phyloP scores from a whole-genome alignment of 2,888 invertebrate genomes.

The Amaurobius ferox region DNA sequence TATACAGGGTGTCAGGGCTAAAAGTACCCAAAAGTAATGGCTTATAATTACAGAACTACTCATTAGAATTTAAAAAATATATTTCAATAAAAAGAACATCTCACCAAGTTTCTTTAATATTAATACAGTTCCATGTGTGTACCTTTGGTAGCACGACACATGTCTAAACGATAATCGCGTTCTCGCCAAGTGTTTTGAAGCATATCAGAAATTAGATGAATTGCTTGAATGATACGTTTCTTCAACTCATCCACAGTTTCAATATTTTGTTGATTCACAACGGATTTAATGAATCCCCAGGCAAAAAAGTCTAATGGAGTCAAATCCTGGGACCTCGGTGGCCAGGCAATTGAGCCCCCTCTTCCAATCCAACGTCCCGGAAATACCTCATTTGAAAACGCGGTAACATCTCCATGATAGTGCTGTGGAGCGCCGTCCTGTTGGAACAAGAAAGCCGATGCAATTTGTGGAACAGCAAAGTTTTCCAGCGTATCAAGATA shows the following conservation, averaged over 20 bases:
- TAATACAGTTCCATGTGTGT: conserved; percentile 7
- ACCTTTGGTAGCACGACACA: conserved; percentile 11
- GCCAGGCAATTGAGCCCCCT: neutral
- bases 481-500: neutral
- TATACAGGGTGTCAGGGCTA: too few relatives aligned
- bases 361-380: neutral
- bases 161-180: conserved; percentile 16
- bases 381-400: neutral
- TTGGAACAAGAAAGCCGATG: neutral
- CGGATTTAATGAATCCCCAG: too few relatives aligned
- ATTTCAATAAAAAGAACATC: conserved; percentile 6
- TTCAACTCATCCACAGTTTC: too few relatives aligned
- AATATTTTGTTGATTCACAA: neutral
- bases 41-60: too few relatives aligned
- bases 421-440: conserved; percentile 16
- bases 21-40: too few relatives aligned
- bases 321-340: too few relatives aligned
- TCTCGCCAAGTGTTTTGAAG: conserved; percentile 18
- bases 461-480: neutral
- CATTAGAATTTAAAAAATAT: neutral
- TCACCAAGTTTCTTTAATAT: neutral
- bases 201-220: conserved; percentile 3
- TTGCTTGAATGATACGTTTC: too few relatives aligned
- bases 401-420: conserved; percentile 4
- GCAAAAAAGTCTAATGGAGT: too few relatives aligned